Base-by-base conservation (phyloP, 2,113 vertebrate genomes). In the Amazona guildingii region DNA sequence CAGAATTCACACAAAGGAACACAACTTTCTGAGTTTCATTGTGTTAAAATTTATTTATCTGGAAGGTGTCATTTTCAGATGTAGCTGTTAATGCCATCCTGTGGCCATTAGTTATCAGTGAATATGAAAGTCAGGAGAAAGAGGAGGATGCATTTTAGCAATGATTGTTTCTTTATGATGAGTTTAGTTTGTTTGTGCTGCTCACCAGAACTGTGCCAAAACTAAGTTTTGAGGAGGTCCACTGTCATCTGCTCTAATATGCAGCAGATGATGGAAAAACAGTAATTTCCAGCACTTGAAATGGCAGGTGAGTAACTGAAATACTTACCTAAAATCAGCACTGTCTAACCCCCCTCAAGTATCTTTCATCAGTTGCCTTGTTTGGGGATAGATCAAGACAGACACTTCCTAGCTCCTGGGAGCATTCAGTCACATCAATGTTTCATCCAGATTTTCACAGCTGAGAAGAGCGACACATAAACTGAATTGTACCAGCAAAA, bases 281-380 rank as follows among this genome's bases (percentile, higher is more conserved):
- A 95, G 64, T 43, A 55, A 94, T 70, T 95, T 97, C 76, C 86
- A 73, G n/a, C 86, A 70, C 44, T 90, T 63, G 52, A 85, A 76
- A 90, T 44, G 52, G 55, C 59, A 94, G 35, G 23, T 74, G 35
- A 85, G 62, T 83, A 93, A 72, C 14, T 61, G 82, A 86, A 91
- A 95, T 78, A 73, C 51, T 93, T 92, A 83, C 9, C 44, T 83
- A 67, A 92, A 93, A 78, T 43, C 11, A 68, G 54, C 43, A 77
- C n/a, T 83, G 92, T 63, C 35, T 67, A 39, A 44, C 59, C 12
- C 5, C 12, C 15, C 27, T 63, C 12, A 23, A 5, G 74, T 66
- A 90, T 83, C 37, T 20, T 79, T 87, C 10, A 43, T 27, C 54
- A 41, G 17, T 73, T 86, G 25, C 31, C 17, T 41, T 76, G 14